Evolutionary conservation across 1,140 invertebrate species (phyloP), one percentile per base, ranked within the genome.

Genomic region (Tetragnatha versicolor): DNA sequence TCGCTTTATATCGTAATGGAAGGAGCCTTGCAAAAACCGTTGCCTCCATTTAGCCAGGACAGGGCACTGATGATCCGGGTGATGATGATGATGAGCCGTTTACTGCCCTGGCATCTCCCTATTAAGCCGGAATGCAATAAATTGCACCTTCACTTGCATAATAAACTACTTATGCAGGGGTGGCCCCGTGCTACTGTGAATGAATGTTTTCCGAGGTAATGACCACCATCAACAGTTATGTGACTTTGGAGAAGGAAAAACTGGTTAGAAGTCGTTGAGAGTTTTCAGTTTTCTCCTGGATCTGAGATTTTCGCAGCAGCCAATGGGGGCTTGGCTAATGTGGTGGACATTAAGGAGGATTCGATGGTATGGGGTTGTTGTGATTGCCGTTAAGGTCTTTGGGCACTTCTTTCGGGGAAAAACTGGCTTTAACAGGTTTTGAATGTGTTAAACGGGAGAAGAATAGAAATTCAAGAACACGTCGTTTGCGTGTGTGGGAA

Each of bases 91-190:
- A 75, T 60, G 58, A 75, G 72, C 53, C 33, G 55, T 75, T 75
- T 75, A 75, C 39, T 7, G 60, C 31, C 9, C 25, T n/a, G n/a
- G 3, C 31, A 3, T 20, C 29, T 31, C 31, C 39, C 72, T 60
- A 75, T 75, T 60, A 75, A 35, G 9, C 17, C 47, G 29, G n/a
- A 25, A 7, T 12, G 42, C 72, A 63, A 75, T 75, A 75, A 75
- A 75, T 75, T 63, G 72, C 72, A 61, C 72, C 58, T 51, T 75
- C 60, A 58, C 53, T 63, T 61, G 72, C 72, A 75, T 75, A 75
- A 75, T 75, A 63, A 75, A 75, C 55, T 63, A 63, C 55, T 75
- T 75, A 63, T 33, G 17, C 12, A 27, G 33, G 22, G 14, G 17
- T 68, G 47, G 39, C 33, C 20, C 17, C 35, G 20, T 60, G 22